Percentiles rank a stretch among this genome's conserved stretches.
Conservation (phyloP, 2,888 invertebrate species). For the Aricia artaxerxes region DNA sequence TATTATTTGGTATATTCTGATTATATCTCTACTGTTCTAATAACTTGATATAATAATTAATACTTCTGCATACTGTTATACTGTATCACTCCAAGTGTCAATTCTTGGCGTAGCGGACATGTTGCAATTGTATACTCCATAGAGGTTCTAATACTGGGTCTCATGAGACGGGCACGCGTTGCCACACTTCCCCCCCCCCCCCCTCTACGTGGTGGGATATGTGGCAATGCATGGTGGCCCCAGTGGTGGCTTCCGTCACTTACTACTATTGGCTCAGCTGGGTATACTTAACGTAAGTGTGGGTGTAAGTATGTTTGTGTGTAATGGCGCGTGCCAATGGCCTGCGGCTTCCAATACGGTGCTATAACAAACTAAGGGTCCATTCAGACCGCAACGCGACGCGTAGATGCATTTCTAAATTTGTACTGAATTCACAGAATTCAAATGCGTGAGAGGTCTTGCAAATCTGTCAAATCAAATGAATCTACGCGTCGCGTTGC, state of each 20-base stretch:
- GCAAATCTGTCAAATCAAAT: too few species aligned
- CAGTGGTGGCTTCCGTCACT: conserved; percentile 19
- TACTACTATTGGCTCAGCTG: conserved; percentile 12
- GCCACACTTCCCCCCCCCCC: neutral
- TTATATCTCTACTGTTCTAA: too few species aligned
- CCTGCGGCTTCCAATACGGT: neutral
- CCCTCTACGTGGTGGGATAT: neutral
- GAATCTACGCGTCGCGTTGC: too few species aligned
- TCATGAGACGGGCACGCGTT: neutral
- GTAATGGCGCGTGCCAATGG: neutral
- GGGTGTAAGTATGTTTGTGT: neutral
- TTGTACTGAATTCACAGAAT: too few species aligned
- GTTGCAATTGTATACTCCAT: neutral
- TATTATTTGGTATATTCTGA: too few species aligned
- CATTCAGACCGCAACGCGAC: too few species aligned
- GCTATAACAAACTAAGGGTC: neutral
- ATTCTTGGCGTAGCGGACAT: neutral
- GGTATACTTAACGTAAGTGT: neutral
- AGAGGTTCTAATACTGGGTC: neutral
- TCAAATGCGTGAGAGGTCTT: too few species aligned
- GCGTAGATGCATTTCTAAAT: too few species aligned
- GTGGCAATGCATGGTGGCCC: neutral
- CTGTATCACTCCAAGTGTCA: neutral
- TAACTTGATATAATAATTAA: neutral
- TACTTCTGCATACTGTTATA: too few species aligned